Conservation (phyloP, 2,797 vertebrate genomes). For the Halcyon badia region DNA sequence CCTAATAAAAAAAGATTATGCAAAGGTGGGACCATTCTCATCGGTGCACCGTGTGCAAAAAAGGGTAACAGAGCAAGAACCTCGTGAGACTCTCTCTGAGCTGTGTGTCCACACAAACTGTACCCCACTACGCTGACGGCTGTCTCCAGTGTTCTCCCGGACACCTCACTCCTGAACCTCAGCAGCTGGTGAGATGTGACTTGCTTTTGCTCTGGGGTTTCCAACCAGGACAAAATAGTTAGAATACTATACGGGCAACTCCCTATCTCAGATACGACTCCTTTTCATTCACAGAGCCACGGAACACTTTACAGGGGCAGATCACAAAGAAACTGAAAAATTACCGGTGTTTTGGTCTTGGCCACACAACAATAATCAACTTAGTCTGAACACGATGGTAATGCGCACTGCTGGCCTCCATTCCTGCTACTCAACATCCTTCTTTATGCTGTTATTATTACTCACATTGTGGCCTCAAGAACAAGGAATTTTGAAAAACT, state of each 20-base stretch:
- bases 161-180: background rate
- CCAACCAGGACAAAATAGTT: background rate
- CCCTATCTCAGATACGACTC: background rate
- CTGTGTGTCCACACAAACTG: background rate
- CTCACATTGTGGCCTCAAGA: background rate
- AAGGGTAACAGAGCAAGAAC: background rate
- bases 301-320: rapidly evolving
- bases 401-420: rapidly evolving
- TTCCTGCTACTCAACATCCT: background rate
- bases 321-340: background rate
- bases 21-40: background rate
- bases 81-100: background rate
- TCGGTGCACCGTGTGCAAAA: no score
- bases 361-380: background rate
- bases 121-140: background rate
- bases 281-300: background rate
- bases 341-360: background rate
- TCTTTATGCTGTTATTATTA: background rate
- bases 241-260: background rate
- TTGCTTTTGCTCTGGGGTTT: background rate
- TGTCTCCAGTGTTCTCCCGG: background rate
- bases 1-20: background rate
- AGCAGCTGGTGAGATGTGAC: background rate
- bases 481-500: background rate
- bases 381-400: background rate